phyloP scores from a whole-genome alignment of 2,888 invertebrate genomes.

The Atethmia centrago region DNA sequence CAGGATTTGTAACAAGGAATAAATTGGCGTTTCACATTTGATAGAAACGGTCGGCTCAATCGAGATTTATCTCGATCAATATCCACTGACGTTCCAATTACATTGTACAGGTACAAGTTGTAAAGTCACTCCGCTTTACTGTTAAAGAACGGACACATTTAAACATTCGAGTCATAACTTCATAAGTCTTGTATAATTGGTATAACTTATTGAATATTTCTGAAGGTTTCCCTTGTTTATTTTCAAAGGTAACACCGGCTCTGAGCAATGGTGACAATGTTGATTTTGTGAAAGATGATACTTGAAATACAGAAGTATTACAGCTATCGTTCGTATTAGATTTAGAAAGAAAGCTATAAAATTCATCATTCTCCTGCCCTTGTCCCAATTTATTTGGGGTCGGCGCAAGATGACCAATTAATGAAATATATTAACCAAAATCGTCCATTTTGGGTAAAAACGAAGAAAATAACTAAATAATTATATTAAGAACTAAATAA shows the following conservation, averaged over 20 bases:
- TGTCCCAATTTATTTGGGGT: too few relatives aligned
- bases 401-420: too few relatives aligned
- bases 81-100: slow-evolving; percentile 87
- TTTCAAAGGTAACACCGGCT: rapidly evolving
- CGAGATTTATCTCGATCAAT: slow-evolving; percentile 86
- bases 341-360: too few relatives aligned
- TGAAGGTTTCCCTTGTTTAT: background rate
- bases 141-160: slow-evolving; percentile 67
- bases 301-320: too few relatives aligned
- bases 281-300: background rate
- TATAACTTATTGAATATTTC: background rate
- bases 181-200: background rate
- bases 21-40: slow-evolving; percentile 73
- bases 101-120: slow-evolving; percentile 76
- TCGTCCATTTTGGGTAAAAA: too few relatives aligned
- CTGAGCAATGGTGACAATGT: background rate
- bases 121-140: slow-evolving; percentile 71
- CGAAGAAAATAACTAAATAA: too few relatives aligned
- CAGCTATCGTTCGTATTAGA: too few relatives aligned
- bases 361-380: too few relatives aligned
- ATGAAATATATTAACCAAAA: too few relatives aligned
- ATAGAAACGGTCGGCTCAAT: slow-evolving; percentile 76
- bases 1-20: slow-evolving; percentile 70
- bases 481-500: too few relatives aligned
- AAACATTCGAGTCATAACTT: slow-evolving; percentile 29